Evolutionary conservation across 2,888 invertebrate genomes (phyloP), one percentile per base, ranked within the genome.

Genomic region (Polyploca ridens): DNA sequence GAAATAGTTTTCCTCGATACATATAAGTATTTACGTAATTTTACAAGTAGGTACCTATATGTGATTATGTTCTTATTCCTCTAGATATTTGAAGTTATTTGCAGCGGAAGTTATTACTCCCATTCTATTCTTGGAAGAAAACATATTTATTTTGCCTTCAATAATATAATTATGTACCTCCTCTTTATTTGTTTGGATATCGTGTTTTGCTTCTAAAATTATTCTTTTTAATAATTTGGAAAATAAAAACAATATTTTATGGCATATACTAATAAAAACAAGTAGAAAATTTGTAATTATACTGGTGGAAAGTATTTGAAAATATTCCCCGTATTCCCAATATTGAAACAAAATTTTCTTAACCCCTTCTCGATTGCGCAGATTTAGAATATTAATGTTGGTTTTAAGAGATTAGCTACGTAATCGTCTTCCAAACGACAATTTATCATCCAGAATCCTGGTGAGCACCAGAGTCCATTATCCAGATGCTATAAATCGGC

Each of bases 401-500:
- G 16, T 49, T 49, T 46, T 19, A 54, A 54, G 54, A 7, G 59
- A 60, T 35, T 59, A 14, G 35, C 19, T 27, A 19, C 10, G 44
- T 44, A 61, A 61, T 63, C 44, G 14, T 54, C 35, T 63, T 33
- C 44, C 58, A 16, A 44, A 60, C 38, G 38, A 60, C 33, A 65
- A 69, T 69, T 64, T 63, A 62, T 66, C 64, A 66, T 62, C 16
- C 61, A 33, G 16, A 60, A 64, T 61, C 58, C 54, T 49, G 49
- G 6, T 41, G n/a, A 54, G 54, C 54, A 27, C 44, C 38, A 14
- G 16, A 19, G 35, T 7, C 57, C 5, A 33, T 35, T 54, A 62
- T 71, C 66, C 77, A 13, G 59, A 35, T 44, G 62, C 33, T 62
- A 33, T 49, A 63, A 65, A 69, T 65, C 61, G 64, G 38, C 63